Evolutionary conservation across 2,113 vertebrate species (phyloP), one percentile per base, ranked within the genome.

Genomic region (Neodontobutis hainanensis): DNA sequence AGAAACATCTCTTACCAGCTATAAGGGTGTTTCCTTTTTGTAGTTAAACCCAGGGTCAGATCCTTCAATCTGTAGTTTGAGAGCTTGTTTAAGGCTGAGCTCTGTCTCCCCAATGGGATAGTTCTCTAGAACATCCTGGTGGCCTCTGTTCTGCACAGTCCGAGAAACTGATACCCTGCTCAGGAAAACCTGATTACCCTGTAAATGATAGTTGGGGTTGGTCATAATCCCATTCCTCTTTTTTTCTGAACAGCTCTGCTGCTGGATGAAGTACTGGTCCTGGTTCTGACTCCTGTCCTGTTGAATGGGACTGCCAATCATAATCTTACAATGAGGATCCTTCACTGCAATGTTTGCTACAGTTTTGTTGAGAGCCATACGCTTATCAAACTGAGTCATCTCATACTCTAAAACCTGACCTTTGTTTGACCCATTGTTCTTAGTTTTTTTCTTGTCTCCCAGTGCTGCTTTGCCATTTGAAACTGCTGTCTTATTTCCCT

Each of bases 21-120:
- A 99, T 72, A 99, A 92, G 0, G 97, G 97, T 0, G 97, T 99
- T 88, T 99, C 97, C 89, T 99, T 99, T 86, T 99, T 99, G 87
- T 97, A 98, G 92, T 94, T 98, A 85, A 97, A 97, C 67, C 94
- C 94, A 5, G 95, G 92, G 82, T 98, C 97, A 0, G 94, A 92
- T 73, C 94, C 95, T 85, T 98, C 97, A 58, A 98, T 94, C 87
- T 99, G 97, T 74, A 99, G 94, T 92, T 97, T 97, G 86, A 99
- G 94, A 90, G 96, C 95, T 94, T 99, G 96, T 91, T 99, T 99
- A 92, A 99, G 96, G 93, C 94, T 97, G 74, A 99, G 85, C 68
- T 99, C 96, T 0, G 96, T 95, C 85, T 98, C 96, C 7, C 95
- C 91, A 0, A 96, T 87, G 62, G 96, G 95, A 77, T 95, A 98